Evolutionary conservation across 2,113 vertebrate genomes (phyloP).

Genomic region (Astatoreochromis straeleni): DNA sequence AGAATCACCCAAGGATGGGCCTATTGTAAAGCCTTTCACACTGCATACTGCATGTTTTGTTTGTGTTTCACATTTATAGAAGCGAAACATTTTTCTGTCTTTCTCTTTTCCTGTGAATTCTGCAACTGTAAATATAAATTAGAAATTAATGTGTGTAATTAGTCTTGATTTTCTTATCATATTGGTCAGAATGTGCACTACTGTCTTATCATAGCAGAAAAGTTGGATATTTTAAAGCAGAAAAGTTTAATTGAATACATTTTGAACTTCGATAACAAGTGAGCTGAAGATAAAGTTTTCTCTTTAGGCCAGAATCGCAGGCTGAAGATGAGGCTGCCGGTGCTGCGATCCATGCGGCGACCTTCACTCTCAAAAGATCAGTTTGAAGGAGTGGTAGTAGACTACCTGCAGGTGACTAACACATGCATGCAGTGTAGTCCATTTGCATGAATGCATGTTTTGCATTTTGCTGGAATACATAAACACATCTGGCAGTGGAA

Average conservation of each 20-base stretch:
- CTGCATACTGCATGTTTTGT: accelerated
- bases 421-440: accelerated
- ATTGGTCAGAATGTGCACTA: neutral
- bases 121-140: neutral
- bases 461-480: neutral
- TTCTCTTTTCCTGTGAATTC: neutral
- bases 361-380: conserved; percentile 79
- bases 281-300: neutral
- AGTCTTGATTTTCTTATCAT: neutral
- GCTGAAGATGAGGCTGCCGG: conserved; percentile 81
- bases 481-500: neutral
- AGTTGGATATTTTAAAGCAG: neutral
- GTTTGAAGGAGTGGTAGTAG: conserved; percentile 86
- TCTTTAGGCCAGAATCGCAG: conserved; percentile 77
- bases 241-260: neutral
- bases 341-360: conserved; percentile 72
- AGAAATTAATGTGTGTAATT: accelerated
- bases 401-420: conserved; percentile 78
- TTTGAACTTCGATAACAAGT: neutral
- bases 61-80: neutral
- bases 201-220: neutral
- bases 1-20: conserved; percentile 79
- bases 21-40: conserved; percentile 48
- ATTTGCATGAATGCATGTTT: neutral
- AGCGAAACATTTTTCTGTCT: neutral